phyloP scores from a whole-genome alignment of 2,888 invertebrate species.

The Hirtodrosophila alboralis region DNA sequence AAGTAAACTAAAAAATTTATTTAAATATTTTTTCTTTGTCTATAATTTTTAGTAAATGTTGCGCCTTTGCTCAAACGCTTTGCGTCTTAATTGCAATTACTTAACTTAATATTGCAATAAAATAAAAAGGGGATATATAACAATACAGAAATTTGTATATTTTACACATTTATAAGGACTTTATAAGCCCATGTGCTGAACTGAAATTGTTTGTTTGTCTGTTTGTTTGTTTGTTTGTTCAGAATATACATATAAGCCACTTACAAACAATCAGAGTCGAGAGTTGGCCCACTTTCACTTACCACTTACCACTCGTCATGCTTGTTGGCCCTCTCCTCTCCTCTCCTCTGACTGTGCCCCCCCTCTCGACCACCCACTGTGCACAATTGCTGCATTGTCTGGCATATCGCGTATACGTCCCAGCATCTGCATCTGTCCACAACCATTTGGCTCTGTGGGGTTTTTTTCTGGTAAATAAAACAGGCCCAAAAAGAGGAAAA shows the following conservation, averaged over 20 bases:
- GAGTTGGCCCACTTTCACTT: conserved; percentile 64
- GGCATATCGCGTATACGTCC: conserved; percentile 28
- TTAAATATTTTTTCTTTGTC: conserved; percentile 12
- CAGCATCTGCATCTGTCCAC: conserved; percentile 11
- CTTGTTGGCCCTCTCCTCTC: conserved; percentile 28
- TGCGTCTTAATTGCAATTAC: conserved; percentile 30
- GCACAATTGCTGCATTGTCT: conserved; percentile 72
- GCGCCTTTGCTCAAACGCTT: conserved; percentile 23
- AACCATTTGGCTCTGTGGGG: conserved; percentile 34
- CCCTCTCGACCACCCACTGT: conserved; percentile 47
- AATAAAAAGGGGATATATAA: conserved; percentile 12
- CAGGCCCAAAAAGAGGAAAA: conserved; percentile 42
- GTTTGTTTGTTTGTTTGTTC: conserved; percentile 66
- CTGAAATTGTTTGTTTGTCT: too few species aligned
- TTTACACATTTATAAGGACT: conserved; percentile 68
- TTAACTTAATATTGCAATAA: conserved; percentile 14
- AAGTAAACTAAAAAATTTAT: not conserved
- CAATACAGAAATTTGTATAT: conserved; percentile 41
- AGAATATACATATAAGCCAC: conserved; percentile 77
- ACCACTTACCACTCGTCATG: conserved; percentile 33
- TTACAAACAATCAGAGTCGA: conserved; percentile 78
- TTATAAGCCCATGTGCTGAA: conserved; percentile 71
- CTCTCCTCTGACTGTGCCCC: conserved; percentile 2
- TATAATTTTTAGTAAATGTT: conserved; percentile 33
- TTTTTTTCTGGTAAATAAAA: conserved; percentile 67